Evolutionary conservation across 2,113 vertebrate genomes (phyloP).

Genomic region (Herpailurus yagouaroundi): DNA sequence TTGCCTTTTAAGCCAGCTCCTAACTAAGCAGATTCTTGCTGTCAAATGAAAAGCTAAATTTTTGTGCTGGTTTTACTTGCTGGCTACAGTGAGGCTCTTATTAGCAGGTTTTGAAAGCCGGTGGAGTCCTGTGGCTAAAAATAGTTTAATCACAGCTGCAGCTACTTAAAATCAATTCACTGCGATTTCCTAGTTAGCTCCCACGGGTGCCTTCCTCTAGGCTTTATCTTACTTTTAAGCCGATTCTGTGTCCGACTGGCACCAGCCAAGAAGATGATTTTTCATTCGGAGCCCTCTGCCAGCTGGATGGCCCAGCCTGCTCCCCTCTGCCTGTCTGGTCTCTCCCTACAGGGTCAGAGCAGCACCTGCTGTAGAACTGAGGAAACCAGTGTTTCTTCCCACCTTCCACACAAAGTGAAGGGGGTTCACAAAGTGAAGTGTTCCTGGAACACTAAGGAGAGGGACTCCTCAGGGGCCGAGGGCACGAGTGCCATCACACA

Average conservation of each 20-base stretch:
- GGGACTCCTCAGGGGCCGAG: background rate
- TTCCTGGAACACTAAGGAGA: background rate
- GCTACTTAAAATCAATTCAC: slow-evolving; percentile 53
- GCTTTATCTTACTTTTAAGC: background rate
- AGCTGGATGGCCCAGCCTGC: background rate
- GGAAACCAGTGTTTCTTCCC: background rate
- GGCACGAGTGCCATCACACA: background rate
- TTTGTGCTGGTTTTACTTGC: slow-evolving; percentile 29
- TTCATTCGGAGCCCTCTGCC: background rate
- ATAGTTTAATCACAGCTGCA: slow-evolving; percentile 52
- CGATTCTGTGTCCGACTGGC: background rate
- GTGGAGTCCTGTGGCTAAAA: slow-evolving; percentile 50
- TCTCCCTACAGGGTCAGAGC: background rate
- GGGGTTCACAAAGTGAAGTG: background rate
- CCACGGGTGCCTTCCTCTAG: background rate
- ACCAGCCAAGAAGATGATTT: background rate
- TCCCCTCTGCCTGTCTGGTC: too few species aligned
- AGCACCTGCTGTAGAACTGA: background rate
- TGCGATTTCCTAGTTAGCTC: background rate
- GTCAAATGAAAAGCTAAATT: slow-evolving; percentile 20
- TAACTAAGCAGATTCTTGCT: slow-evolving; percentile 36
- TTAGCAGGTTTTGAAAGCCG: slow-evolving; percentile 51
- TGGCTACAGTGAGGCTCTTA: background rate
- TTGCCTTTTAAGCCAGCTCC: background rate
- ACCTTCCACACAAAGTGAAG: background rate